Base-by-base conservation (phyloP, 2,113 vertebrate genomes). In the Oxyruncus cristatus region DNA sequence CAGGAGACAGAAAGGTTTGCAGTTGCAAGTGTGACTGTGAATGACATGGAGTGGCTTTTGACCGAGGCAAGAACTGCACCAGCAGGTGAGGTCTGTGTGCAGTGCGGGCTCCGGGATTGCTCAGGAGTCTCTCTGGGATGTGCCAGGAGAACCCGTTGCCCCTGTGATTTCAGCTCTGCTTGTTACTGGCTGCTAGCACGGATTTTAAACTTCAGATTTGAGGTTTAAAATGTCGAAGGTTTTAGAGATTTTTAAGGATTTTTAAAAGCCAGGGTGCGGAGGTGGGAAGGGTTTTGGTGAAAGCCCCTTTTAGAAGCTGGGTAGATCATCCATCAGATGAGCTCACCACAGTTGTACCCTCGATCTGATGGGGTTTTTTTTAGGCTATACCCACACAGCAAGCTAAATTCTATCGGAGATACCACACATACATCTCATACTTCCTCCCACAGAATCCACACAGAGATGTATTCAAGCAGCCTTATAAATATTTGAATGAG, bases 401-500 rank as follows among this genome's bases (percentile, higher is more conserved):
- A 95, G 85, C 85, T 90, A 83, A 95, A 94, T 92, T 88, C 93
- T 90, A 63, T 88, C 90, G 66, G 68, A 96, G 89, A 94, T 95
- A 84, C 88, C 95, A 93, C 79, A 90, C 92, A 95, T 94, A 63
- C 78, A 85, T 88, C 90, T 90, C 89, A 95, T 95, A 80, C 65
- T 93, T 96, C 95, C 88, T 91, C 95, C 93, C 90, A 94, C 95
- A 89, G 39, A 85, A 92, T 86, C 92, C 85, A 77, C 89, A 93
- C 67, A 73, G 74, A 85, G 81, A 94, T 39, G 78, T 79, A 89
- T 76, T 94, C 92, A 77, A 80, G 50, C 62, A 91, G 82, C 65
- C 86, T 95, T 88, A 91, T 94, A 96, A 94, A 96, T 93, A 96
- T 73, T 94, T 95, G 96, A 96, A 96, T 85, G 91, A 95, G 88